Evolutionary conservation across 2,888 invertebrate genomes (phyloP).

Genomic region (Drosophila aldrichi): DNA sequence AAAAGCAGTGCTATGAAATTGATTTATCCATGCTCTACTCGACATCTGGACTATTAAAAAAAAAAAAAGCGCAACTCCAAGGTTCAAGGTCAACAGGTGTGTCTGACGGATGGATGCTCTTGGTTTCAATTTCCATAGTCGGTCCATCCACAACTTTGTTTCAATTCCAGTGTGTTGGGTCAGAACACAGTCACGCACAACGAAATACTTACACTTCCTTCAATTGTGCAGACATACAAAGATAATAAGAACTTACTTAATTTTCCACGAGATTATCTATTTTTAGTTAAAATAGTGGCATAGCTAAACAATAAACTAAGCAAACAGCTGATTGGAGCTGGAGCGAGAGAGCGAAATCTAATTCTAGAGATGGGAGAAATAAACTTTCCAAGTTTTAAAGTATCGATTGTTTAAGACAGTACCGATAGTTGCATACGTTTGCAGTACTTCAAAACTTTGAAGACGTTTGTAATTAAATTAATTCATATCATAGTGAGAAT

Average conservation of each 20-base stretch:
- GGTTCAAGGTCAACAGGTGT: slow-evolving; percentile 56
- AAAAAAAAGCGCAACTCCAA: slow-evolving; percentile 29
- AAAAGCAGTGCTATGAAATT: slow-evolving; percentile 14
- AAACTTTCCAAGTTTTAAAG: background rate
- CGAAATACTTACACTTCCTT: slow-evolving; percentile 25
- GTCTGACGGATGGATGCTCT: background rate
- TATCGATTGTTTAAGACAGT: slow-evolving; percentile 13
- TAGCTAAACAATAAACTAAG: slow-evolving; percentile 18
- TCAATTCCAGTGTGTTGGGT: background rate
- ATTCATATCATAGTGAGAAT: too few species aligned
- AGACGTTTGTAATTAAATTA: background rate
- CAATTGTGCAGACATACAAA: background rate
- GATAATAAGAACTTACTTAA: background rate
- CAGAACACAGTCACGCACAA: background rate
- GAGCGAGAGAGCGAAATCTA: slow-evolving; percentile 11
- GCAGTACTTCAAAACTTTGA: background rate
- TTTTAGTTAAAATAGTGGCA: slow-evolving; percentile 14
- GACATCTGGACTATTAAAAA: background rate
- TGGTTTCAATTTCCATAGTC: background rate
- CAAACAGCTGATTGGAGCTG: slow-evolving; percentile 49
- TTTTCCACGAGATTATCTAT: slow-evolving; percentile 5
- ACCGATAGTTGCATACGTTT: background rate
- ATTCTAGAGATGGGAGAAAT: slow-evolving; percentile 27
- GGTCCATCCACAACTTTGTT: background rate
- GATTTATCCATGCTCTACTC: slow-evolving; percentile 20